These are phyloP conservation scores for Chauna torquata DNA, from an alignment of 2,113 vertebrate species.

Conservation along the genomic window DNA sequence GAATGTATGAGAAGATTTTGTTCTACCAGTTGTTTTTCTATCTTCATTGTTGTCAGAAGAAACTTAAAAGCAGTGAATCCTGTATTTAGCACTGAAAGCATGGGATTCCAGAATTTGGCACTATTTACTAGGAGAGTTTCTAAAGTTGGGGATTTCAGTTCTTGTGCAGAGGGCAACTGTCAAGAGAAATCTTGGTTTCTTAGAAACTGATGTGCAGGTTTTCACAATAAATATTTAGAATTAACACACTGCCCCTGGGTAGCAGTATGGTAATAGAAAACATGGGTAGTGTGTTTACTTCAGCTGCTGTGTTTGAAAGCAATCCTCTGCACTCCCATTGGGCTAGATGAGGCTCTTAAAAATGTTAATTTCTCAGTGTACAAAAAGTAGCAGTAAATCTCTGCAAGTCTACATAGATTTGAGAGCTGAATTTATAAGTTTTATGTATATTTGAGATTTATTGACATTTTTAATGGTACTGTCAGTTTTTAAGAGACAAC, in stretches of 20 bases:
- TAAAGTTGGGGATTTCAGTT: background rate
- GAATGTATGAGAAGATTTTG: background rate
- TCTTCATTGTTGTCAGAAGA: background rate
- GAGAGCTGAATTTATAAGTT: constrained; percentile 15
- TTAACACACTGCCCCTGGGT: background rate
- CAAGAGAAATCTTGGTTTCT: constrained; percentile 10
- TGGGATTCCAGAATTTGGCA: background rate
- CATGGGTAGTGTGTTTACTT: background rate
- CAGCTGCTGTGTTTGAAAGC: constrained; percentile 29
- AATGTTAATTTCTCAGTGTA: constrained; percentile 22
- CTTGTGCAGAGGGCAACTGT: background rate
- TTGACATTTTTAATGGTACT: background rate
- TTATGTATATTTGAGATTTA: background rate
- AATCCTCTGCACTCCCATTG: background rate
- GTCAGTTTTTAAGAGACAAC: background rate
- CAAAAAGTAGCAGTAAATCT: constrained; percentile 1
- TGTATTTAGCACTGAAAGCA: background rate
- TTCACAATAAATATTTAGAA: constrained; percentile 53
- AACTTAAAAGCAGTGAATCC: fast-evolving
- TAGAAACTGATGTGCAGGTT: background rate
- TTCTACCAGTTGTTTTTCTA: background rate
- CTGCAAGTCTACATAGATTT: constrained; percentile 17
- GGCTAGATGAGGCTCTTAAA: constrained; percentile 29
- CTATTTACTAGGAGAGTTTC: background rate
- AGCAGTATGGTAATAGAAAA: background rate